Percentiles rank a stretch among this genome's conserved stretches.
phyloP scores from a whole-genome alignment of 64 coral and sea anemone species.

The Anthopleura sola region DNA sequence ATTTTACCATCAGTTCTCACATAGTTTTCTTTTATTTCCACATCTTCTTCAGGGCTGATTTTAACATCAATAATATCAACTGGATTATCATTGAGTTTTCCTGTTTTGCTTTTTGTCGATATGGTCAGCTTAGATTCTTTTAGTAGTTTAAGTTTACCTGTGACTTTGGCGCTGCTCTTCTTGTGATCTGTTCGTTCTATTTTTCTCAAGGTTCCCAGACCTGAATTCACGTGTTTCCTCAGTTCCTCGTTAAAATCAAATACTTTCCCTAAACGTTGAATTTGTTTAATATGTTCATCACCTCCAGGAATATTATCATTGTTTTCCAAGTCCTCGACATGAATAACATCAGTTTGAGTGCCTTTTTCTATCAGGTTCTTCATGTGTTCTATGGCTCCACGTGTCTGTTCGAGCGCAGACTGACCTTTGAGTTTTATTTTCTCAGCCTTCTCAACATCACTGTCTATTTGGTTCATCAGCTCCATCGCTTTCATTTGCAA shows the following conservation, averaged over 20 bases:
- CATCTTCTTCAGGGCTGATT: slow-evolving; percentile 13
- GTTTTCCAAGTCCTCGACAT: neutral
- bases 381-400: neutral
- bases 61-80: neutral
- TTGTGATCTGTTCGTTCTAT: too few species aligned
- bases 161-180: neutral
- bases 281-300: too few species aligned
- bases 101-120: neutral
- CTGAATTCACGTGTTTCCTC: neutral
- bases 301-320: neutral
- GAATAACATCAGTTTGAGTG: neutral
- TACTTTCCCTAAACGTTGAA: neutral
- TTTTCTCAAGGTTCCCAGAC: neutral
- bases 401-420: neutral
- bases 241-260: neutral
- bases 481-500: neutral
- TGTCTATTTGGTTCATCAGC: neutral
- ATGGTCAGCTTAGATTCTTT: neutral
- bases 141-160: neutral
- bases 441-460: neutral
- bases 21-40: neutral
- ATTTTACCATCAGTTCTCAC: too few species aligned
- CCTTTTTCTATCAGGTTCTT: neutral
- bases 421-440: neutral
- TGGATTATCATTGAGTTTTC: neutral